Conservation (phyloP, 2,113 vertebrate genomes). For the Arenaria interpres region DNA sequence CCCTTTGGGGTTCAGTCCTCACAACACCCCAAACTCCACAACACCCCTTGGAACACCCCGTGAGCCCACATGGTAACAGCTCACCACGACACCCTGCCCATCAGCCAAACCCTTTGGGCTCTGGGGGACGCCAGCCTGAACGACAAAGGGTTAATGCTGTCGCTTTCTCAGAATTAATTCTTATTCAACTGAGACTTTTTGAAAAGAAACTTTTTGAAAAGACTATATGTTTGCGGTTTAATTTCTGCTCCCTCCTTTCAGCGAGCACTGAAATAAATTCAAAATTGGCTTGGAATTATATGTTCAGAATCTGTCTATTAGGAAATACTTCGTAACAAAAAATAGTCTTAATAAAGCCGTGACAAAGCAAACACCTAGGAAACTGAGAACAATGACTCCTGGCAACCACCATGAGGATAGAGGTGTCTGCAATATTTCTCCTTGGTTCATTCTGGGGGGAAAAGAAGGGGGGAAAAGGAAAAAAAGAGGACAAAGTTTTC, state of each 20-base stretch:
- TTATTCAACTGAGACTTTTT: neutral
- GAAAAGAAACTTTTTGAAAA: neutral
- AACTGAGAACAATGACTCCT: neutral
- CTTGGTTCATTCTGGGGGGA: neutral
- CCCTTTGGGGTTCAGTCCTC: neutral
- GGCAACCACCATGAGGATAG: neutral
- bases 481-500: neutral
- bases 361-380: neutral
- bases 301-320: neutral
- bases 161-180: neutral
- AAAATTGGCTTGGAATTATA: neutral
- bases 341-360: neutral
- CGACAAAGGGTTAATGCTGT: neutral
- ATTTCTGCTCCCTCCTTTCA: neutral
- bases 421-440: neutral
- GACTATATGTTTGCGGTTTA: neutral
- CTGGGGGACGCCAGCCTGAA: neutral
- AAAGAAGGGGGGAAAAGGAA: no score
- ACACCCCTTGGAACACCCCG: accelerated
- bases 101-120: neutral
- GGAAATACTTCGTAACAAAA: neutral
- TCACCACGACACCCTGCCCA: neutral
- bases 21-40: neutral
- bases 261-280: neutral
- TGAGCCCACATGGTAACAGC: neutral